Evolutionary conservation across 2,888 invertebrate species (phyloP).

Genomic region (Lasius platythorax): DNA sequence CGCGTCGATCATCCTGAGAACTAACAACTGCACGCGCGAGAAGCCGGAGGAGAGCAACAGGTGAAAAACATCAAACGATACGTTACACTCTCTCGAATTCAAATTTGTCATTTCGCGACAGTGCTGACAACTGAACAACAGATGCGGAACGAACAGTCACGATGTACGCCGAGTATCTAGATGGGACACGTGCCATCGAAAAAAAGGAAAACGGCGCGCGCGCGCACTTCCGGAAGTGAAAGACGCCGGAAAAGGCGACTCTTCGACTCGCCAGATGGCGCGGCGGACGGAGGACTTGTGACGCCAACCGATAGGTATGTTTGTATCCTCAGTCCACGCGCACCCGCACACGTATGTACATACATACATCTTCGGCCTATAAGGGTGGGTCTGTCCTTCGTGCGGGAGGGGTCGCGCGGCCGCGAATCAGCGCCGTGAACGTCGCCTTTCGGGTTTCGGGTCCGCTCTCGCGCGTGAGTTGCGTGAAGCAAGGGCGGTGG

Average conservation of each 20-base stretch:
- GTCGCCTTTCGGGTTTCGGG: neutral
- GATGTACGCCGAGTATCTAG: neutral
- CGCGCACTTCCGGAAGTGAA: neutral
- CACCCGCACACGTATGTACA: neutral
- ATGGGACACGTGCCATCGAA: neutral
- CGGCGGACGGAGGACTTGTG: neutral
- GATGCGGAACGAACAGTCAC: neutral
- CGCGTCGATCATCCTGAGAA: slow-evolving; percentile 47
- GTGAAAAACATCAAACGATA: slow-evolving; percentile 55
- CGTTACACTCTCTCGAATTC: slow-evolving; percentile 64
- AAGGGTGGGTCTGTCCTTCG: slow-evolving; percentile 79
- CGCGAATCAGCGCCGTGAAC: slow-evolving; percentile 21
- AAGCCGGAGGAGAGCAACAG: slow-evolving; percentile 40
- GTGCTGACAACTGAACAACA: slow-evolving; percentile 44
- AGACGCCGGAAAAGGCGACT: neutral
- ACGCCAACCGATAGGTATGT: neutral
- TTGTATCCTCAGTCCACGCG: too few relatives aligned
- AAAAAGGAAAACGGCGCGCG: neutral
- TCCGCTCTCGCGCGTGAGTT: slow-evolving; percentile 12
- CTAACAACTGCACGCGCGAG: slow-evolving; percentile 39
- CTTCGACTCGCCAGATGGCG: neutral
- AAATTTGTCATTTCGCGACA: slow-evolving; percentile 56
- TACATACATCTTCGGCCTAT: slow-evolving; percentile 61
- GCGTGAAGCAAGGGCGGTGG: slow-evolving; percentile 26
- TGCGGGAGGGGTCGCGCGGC: slow-evolving; percentile 74